These are phyloP conservation scores for Meghimatium bilineatum DNA, from an alignment of 2,888 invertebrate genomes.

Conservation along the genomic window DNA sequence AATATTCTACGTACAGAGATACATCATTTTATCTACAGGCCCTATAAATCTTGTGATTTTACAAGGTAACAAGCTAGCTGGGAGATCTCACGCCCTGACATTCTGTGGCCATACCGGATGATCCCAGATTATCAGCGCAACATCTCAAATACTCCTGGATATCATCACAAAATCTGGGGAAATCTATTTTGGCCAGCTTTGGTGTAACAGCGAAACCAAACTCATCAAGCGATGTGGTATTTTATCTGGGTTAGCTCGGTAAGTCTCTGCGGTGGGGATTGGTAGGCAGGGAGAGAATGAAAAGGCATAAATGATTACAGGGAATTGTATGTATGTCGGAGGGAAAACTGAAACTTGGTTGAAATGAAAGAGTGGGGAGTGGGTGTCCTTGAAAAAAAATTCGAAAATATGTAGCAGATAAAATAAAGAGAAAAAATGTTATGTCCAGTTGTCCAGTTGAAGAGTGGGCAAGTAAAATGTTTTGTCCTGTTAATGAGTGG, in stretches of 20 bases:
- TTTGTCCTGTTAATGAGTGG: too few species aligned
- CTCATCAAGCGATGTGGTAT: not conserved
- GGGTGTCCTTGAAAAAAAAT: not conserved
- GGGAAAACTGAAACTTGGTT: not conserved
- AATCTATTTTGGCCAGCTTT: not conserved
- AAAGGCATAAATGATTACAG: not conserved
- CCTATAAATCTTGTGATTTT: not conserved
- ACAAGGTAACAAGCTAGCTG: not conserved
- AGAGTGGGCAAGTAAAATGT: too few species aligned
- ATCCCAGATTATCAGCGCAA: not conserved
- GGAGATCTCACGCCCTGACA: not conserved
- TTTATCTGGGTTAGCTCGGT: not conserved
- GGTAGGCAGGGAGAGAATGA: not conserved
- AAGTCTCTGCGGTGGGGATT: not conserved
- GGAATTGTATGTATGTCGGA: not conserved
- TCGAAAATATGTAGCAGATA: not conserved
- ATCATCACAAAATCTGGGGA: not conserved
- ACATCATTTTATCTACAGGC: too few species aligned
- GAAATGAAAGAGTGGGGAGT: not conserved
- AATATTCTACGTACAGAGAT: not conserved
- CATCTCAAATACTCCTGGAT: not conserved
- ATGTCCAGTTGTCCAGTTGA: too few species aligned
- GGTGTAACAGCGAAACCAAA: not conserved
- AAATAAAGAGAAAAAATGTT: not conserved
- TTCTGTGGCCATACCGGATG: not conserved